These are phyloP conservation scores for Halictus ligatus DNA, from an alignment of 2,888 invertebrate genomes.

Conservation along the genomic window DNA sequence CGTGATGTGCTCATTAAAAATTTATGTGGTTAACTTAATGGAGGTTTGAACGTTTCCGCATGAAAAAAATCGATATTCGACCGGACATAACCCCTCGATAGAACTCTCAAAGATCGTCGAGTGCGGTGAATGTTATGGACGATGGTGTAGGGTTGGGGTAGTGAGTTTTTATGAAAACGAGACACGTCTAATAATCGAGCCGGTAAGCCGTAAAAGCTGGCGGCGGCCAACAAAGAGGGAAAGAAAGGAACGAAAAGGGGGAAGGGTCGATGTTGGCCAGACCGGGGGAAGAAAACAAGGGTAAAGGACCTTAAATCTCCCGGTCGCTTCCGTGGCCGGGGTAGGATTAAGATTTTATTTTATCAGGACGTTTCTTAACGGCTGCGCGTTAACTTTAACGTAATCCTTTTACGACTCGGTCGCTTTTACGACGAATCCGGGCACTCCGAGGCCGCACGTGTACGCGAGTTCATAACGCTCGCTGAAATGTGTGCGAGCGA, in stretches of 20 bases:
- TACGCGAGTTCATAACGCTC: slow-evolving; percentile 37
- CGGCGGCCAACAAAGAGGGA: slow-evolving; percentile 26
- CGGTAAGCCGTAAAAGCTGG: slow-evolving; percentile 56
- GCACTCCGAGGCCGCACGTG: slow-evolving; percentile 54
- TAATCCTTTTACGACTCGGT: slow-evolving; percentile 75
- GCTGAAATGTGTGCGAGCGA: slow-evolving; percentile 1
- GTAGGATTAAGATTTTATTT: slow-evolving; percentile 79
- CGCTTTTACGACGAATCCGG: slow-evolving; percentile 72
- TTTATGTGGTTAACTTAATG: background rate
- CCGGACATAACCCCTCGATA: background rate
- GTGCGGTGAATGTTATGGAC: background rate
- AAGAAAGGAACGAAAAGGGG: slow-evolving; percentile 9
- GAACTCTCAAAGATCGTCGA: slow-evolving; percentile 3
- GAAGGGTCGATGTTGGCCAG: slow-evolving; percentile 18
- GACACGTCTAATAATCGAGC: slow-evolving; percentile 66
- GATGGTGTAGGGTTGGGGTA: background rate
- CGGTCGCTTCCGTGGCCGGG: slow-evolving; percentile 61
- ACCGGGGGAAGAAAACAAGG: slow-evolving; percentile 55
- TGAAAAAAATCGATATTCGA: background rate
- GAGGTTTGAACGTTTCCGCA: background rate
- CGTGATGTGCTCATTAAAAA: background rate
- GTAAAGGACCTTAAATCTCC: slow-evolving; percentile 73
- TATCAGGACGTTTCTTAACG: slow-evolving; percentile 76
- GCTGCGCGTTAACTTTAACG: slow-evolving; percentile 75
- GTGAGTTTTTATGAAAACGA: slow-evolving; percentile 51